Evolutionary conservation across 2,797 vertebrate genomes (phyloP).

Genomic region (Sarcoramphus papa): DNA sequence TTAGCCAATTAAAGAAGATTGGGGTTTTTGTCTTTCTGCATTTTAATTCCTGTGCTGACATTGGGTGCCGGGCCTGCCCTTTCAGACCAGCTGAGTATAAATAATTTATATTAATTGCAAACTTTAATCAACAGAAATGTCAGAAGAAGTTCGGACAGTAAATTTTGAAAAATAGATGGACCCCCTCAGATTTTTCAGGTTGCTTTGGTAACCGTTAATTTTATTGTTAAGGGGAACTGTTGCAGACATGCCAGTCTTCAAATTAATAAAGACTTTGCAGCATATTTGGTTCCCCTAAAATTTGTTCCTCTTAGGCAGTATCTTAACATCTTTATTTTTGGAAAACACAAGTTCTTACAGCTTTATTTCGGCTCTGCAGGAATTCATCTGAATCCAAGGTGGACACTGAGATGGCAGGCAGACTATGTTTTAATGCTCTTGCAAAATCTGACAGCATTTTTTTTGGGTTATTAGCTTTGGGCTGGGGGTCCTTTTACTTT

Average conservation of each 20-base stretch:
- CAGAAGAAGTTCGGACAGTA: neutral
- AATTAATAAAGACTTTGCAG: neutral
- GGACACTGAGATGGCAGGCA: neutral
- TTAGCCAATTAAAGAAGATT: neutral
- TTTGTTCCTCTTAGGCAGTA: neutral
- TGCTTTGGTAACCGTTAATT: slow-evolving; percentile 7
- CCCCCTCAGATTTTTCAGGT: neutral
- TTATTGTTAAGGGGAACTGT: neutral
- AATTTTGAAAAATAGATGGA: neutral
- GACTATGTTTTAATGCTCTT: neutral
- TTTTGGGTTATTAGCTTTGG: neutral
- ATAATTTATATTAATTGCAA: slow-evolving; percentile 1
- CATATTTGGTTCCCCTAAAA: neutral
- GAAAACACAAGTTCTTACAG: neutral
- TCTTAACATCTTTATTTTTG: neutral
- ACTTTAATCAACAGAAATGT: neutral
- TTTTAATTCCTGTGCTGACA: neutral
- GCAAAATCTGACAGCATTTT: neutral
- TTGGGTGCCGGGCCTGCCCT: neutral
- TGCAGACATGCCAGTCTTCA: neutral
- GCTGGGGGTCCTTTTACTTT: neutral
- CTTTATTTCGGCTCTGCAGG: neutral
- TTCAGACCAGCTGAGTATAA: neutral
- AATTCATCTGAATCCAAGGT: rapidly evolving
- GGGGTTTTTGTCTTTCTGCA: neutral